Base-by-base conservation (phyloP, 2,113 vertebrate genomes). In the Panthera leo region DNA sequence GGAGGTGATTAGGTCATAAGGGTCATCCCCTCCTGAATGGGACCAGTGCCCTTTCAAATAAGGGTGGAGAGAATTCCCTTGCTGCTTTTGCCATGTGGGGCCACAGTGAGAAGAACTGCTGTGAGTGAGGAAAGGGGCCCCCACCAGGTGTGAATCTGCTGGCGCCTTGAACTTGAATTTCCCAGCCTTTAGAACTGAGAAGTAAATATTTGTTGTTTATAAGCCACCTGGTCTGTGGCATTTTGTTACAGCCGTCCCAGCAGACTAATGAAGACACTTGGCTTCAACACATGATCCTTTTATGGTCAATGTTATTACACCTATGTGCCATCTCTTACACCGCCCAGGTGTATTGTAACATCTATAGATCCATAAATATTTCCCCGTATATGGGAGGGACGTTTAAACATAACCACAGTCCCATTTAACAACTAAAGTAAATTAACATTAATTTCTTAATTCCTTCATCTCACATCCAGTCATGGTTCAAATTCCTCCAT, bases 371-470 rank as follows among this genome's bases (percentile, higher is more conserved):
- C 51, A n/a, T 85, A 92, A 92, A 36, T 45, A 45, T 61, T 95
- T 90, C 27, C 48, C 68, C 19, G 7, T 94, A 93, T 88, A 25
- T 70, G 53, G 45, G 34, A 79, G 79, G 12, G 42, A 58, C 14
- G 92, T 73, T 92, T 65, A 94, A 85, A 71, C 2, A 51, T 58
- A 88, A 91, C 27, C 18, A 80, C 19, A 92, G 53, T 93, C 0
- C 36, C 42, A 89, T 31, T 97, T 96, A 94, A 80, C 55, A 94
- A 55, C 31, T 68, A 61, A 93, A 96, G 45, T 71, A 86, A 86
- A 86, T 90, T 9, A 91, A 58, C 16, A 63, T 42, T 79, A 70
- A 89, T 85, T 88, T 80, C 36, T 71, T 53, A 82, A 55, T 91
- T 78, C 21, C 94, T 95, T 36, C 80, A 58, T 95, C 4, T 95